Evolutionary conservation across 2,797 vertebrate species (phyloP).

Genomic region (Amniataba percoides): DNA sequence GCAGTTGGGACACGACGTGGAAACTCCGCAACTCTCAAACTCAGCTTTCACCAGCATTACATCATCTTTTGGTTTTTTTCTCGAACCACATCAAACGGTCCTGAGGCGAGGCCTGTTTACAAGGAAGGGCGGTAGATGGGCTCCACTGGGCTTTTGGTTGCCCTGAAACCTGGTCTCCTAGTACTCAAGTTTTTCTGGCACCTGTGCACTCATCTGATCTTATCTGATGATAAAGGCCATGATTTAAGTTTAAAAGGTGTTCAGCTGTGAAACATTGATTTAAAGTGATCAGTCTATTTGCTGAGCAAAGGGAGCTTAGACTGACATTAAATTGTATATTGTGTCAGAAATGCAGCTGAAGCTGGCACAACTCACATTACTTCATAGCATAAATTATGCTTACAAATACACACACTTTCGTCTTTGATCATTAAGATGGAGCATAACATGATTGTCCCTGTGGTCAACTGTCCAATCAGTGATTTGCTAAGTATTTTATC

Average conservation of each 20-base stretch:
- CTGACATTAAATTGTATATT: conserved; percentile 11
- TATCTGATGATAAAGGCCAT: conserved; percentile 23
- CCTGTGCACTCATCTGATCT: conserved; percentile 42
- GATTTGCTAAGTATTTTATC: too few species aligned
- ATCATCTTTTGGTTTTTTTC: conserved; percentile 76
- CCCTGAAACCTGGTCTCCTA: conserved; percentile 34
- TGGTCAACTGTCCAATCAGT: too few species aligned
- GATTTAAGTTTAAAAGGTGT: conserved; percentile 21
- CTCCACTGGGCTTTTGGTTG: conserved; percentile 49
- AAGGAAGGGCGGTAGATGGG: conserved; percentile 44
- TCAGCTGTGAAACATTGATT: conserved; percentile 13
- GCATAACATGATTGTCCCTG: background rate
- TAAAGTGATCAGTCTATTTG: conserved; percentile 4
- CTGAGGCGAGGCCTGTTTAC: conserved; percentile 62
- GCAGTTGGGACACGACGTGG: conserved; percentile 65
- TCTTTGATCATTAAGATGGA: background rate
- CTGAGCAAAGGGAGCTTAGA: background rate
- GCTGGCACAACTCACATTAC: background rate
- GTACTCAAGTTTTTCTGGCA: conserved; percentile 47
- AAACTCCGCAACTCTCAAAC: conserved; percentile 70
- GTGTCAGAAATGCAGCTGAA: background rate
- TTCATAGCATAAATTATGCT: background rate
- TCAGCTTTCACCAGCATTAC: conserved; percentile 78
- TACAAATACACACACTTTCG: background rate
- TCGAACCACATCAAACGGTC: conserved; percentile 72